Evolutionary conservation across 1,140 invertebrate species (phyloP), one percentile per base, ranked within the genome.

Genomic region (Trachymyrmex septentrionalis): DNA sequence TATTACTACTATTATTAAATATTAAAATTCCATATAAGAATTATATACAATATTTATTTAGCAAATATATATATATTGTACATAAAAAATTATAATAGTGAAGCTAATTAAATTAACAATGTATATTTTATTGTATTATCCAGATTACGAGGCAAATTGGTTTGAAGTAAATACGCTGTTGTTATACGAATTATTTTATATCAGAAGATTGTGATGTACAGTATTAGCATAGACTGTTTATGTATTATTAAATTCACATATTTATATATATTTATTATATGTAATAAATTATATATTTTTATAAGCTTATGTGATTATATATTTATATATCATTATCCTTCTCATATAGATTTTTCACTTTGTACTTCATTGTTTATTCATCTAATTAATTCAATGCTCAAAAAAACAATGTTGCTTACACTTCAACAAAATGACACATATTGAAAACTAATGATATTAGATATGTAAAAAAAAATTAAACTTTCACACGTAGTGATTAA

Each of bases 61-160:
- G 0, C 0, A 80, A 19, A 59, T 48, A 72, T n/a, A n/a, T n/a
- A n/a, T n/a, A n/a, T 59, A 72, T 72, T 72, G 59, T 14, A n/a
- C 61, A 27, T 9, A n/a, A 30, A 3, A 50, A 50, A 24, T 55
- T 55, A 66, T 34, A 66, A n/a, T 27, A 21, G 27, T 48, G 19
- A 82, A 7, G 9, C 50, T 78, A 64, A 67, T 88, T 84, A 71
- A 67, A 84, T 71, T 53, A 34, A 84, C 16, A 75, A 66, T 38
- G 9, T 34, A 55, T 69, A 71, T 73, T 61, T 57, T 44, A 78
- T 89, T 73, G n/a, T 12, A 67, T 75, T 91, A 80, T 87, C 81
- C 94, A 96, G 93, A 95, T 97, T 88, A 97, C 96, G 76, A 95
- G 95, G 92, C 95, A 92, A 86, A 96, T 97, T 75, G 97, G 96